Evolutionary conservation across 2,888 invertebrate genomes (phyloP), one percentile per base, ranked within the genome.

Genomic region (Leptinotarsa peninsularis): DNA sequence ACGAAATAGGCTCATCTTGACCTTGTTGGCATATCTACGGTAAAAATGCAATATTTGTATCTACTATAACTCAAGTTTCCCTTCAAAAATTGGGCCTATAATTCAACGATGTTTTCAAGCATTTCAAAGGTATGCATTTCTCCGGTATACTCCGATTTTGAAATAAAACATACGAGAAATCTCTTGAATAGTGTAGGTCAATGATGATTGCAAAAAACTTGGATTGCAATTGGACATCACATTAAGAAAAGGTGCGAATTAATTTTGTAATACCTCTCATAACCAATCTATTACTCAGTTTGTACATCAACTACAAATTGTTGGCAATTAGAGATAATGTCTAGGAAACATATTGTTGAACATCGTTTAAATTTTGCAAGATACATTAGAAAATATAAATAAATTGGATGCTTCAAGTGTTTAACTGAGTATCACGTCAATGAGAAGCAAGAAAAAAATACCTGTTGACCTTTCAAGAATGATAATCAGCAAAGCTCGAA

Each of bases 381-480:
- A 70, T 70, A 58, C 49, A 70, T 70, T 70, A 56, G 69, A 56
- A 69, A 69, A 23, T 27, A 54, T 27, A 23, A 50, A 69, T 60
- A 70, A 58, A 70, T 70, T 60, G 56, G 58, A 54, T 17, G 69
- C 21, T 58, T 58, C 49, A 70, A 49, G 58, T 21, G 14, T 54
- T 56, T 70, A 13, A 58, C 18, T 21, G 17, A 23, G 14, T 58
- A 58, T 58, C 58, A 21, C 63, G 33, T 15, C 33, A 17, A n/a
- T 27, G n/a, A 15, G 15, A 66, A 33, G 21, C 13, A 17, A 43
- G 33, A n/a, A 7, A 70, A 33, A 66, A 43, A 49, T 71, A 56
- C 68, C 74, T 77, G 74, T 72, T 76, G 76, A 79, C 77, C 79
- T 79, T 74, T 77, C 58, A 58, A 66, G 63, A 43, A 54, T n/a